Evolutionary conservation across 2,888 invertebrate genomes (phyloP), one percentile per base, ranked within the genome.

Genomic region (Limnephilus auricula): DNA sequence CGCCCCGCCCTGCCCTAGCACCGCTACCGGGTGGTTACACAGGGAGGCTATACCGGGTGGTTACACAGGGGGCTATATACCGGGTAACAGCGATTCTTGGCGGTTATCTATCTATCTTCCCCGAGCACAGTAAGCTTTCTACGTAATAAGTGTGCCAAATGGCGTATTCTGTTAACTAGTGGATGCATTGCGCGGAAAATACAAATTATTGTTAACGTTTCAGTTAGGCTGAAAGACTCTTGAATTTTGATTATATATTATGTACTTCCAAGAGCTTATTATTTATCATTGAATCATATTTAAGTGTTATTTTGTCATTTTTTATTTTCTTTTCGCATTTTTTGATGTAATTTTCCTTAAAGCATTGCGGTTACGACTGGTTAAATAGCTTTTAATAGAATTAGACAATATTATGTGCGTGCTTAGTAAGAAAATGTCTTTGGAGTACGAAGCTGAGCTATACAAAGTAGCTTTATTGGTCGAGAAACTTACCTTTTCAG

Each of bases 401-500:
- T 45, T 40, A 40, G 45, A 40, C 45, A 45, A n/a, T 9, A 34
- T 82, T 13, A 30, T 37, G 32, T 86, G 86, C 86, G 50, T 86
- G 86, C 15, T 12, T 84, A 40, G 25, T 18, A 31, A 50, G 18
- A 32, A 86, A 50, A 5, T 30, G 13, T 18, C 86, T 65, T 65
- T 30, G 31, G 12, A 9, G 40, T 45, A 34, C 2, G 34, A 34
- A 34, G 5, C 5, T 34, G 34, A 31, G 45, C 40, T 65, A 6
- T 31, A 87, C 65, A 65, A 87, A 34, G 34, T 65, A 65, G 12
- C 1, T 65, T 50, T 50, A 78, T 87, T 65, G 87, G 65, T 50
- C 65, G 85, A 34, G 45, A 40, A 37, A 85, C 45, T 45, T 85
- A 65, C 87, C 65, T 87, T 87, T 65, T 65, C 50, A 32, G 65